Conservation (phyloP, 2,888 invertebrate species). For the Harpalus rubripes region DNA sequence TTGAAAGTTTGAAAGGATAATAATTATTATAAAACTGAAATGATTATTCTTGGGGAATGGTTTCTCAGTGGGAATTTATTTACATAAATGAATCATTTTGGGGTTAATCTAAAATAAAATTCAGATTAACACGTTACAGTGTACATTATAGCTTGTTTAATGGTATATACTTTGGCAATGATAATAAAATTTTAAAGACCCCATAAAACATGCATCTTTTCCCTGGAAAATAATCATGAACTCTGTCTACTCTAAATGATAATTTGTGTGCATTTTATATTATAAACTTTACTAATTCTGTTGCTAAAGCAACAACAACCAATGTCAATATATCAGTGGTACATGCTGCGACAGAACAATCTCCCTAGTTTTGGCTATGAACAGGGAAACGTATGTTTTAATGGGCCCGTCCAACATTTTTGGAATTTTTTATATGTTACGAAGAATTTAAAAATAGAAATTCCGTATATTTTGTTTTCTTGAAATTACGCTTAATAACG, state of each 20-base stretch:
- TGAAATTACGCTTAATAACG: too few relatives aligned
- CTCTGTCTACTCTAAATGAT: not conserved
- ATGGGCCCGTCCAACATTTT: too few relatives aligned
- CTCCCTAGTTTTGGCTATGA: too few relatives aligned
- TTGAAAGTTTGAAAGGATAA: conserved; percentile 12
- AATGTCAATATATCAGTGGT: too few relatives aligned
- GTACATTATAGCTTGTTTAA: conserved; percentile 32
- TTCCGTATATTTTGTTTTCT: too few relatives aligned
- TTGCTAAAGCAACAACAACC: too few relatives aligned
- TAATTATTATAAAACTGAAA: conserved; percentile 8
- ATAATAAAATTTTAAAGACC: conserved; percentile 25
- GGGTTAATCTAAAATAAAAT: conserved; percentile 34
- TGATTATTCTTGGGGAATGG: conserved; percentile 10
- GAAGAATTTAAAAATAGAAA: too few relatives aligned
- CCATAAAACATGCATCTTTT: not conserved
- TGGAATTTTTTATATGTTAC: too few relatives aligned
- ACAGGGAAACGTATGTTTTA: too few relatives aligned
- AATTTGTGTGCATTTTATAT: not conserved
- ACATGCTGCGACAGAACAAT: too few relatives aligned
- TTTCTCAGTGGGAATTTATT: conserved; percentile 17
- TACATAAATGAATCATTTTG: conserved; percentile 43
- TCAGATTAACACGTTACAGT: conserved; percentile 23
- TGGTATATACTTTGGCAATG: not conserved
- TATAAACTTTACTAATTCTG: not conserved
- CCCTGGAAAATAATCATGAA: not conserved